phyloP scores from a whole-genome alignment of 2,797 vertebrate species.

The Girardinus metallicus region DNA sequence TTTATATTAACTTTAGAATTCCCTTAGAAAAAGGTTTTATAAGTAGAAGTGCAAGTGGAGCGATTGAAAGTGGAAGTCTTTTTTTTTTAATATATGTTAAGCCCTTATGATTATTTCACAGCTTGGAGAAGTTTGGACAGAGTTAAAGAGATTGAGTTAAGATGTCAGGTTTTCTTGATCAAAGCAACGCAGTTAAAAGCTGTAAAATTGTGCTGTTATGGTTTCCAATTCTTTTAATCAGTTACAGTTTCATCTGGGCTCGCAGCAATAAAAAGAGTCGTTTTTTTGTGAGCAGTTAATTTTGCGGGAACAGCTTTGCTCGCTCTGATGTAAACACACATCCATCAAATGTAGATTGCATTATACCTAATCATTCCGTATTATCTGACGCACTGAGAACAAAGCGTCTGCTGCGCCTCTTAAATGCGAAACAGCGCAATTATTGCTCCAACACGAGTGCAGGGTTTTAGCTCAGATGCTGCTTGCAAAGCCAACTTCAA shows the following conservation, averaged over 20 bases:
- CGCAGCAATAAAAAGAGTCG: background rate
- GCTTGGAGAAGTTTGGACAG: background rate
- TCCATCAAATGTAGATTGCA: background rate
- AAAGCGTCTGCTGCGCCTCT: background rate
- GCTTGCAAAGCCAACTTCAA: conserved; percentile 20
- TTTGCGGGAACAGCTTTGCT: background rate
- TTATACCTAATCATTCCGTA: background rate
- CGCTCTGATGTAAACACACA: conserved; percentile 3
- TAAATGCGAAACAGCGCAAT: background rate
- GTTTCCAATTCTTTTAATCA: conserved; percentile 11
- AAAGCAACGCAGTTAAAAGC: background rate
- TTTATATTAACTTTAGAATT: background rate
- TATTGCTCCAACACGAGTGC: background rate
- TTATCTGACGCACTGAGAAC: background rate
- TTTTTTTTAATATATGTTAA: background rate
- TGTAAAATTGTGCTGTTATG: conserved; percentile 4
- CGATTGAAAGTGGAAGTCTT: background rate
- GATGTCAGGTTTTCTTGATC: background rate
- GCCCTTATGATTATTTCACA: conserved; percentile 7
- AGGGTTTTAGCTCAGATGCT: background rate
- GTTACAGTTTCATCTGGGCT: background rate
- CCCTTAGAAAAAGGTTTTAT: background rate
- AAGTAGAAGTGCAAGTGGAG: background rate
- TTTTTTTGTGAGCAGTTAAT: background rate
- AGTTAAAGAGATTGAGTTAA: background rate